Percentiles rank a stretch among this genome's conserved stretches.
Evolutionary conservation across 2,888 invertebrate genomes (phyloP).

Genomic region (Phragmatobia fuliginosa): DNA sequence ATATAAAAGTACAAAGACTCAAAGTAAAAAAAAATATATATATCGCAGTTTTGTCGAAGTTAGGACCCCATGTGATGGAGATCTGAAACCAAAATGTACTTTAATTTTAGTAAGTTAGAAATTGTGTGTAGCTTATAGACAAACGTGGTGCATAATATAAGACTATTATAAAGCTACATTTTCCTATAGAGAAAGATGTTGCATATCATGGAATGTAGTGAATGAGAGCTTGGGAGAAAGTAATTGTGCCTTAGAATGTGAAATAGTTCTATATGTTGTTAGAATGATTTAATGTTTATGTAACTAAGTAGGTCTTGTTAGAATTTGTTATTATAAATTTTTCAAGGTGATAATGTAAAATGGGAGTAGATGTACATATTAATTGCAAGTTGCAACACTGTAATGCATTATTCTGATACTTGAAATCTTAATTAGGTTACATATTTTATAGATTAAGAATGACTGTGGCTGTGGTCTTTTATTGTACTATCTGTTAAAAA

Average conservation of each 20-base stretch:
- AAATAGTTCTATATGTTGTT: constrained; percentile 54
- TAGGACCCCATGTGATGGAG: constrained; percentile 51
- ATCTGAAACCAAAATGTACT: constrained; percentile 75
- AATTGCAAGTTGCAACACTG: constrained; percentile 33
- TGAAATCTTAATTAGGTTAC: constrained; percentile 26
- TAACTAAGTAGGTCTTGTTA: constrained; percentile 33
- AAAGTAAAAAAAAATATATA: constrained; percentile 58
- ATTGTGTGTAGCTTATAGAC: constrained; percentile 55
- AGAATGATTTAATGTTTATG: constrained; percentile 17
- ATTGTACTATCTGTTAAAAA: constrained; percentile 54
- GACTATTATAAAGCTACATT: constrained; percentile 58
- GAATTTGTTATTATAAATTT: constrained; percentile 39
- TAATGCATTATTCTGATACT: constrained; percentile 18
- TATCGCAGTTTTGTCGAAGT: constrained; percentile 67
- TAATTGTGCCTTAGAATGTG: constrained; percentile 74
- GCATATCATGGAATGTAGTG: constrained; percentile 60
- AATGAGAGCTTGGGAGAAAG: constrained; percentile 58
- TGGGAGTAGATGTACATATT: constrained; percentile 39
- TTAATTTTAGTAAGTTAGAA: constrained; percentile 54
- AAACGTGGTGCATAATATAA: constrained; percentile 68
- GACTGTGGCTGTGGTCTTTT: constrained; percentile 78
- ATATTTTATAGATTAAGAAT: constrained; percentile 61
- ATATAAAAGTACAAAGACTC: constrained; percentile 80
- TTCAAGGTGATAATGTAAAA: constrained; percentile 38
- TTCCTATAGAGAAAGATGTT: constrained; percentile 46